phyloP scores from a whole-genome alignment of 2,113 vertebrate genomes.

The Chascanopsetta lugubris region DNA sequence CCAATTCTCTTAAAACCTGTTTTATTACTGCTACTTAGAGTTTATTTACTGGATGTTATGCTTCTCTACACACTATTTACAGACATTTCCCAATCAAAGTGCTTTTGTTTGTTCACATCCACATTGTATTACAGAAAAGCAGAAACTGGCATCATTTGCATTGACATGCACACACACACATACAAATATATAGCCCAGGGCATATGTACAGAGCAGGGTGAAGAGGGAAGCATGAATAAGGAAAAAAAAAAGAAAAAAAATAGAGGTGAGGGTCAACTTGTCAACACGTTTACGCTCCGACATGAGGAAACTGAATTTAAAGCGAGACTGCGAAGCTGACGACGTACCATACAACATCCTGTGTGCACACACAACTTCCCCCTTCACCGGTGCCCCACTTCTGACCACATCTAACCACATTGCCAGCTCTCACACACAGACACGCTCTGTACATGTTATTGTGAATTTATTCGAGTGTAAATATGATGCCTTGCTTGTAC shows the following conservation, averaged over 20 bases:
- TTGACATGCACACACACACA: no score
- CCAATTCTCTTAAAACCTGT: neutral
- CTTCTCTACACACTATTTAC: neutral
- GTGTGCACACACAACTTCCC: conserved; percentile 29
- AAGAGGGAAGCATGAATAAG: conserved; percentile 33
- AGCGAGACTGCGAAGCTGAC: neutral
- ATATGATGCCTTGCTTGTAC: conserved; percentile 67
- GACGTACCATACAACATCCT: conserved; percentile 36
- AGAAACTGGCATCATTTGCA: neutral
- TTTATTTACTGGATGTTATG: neutral
- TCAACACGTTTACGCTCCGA: conserved; percentile 21
- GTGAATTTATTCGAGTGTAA: neutral
- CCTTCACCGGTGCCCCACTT: conserved; percentile 4
- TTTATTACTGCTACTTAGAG: neutral
- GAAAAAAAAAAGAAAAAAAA: no score
- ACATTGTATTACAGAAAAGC: neutral
- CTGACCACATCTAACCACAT: neutral
- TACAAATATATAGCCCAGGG: neutral
- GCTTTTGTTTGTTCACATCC: neutral
- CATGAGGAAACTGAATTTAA: conserved; percentile 5
- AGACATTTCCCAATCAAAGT: neutral
- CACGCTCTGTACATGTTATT: neutral
- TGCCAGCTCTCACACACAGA: neutral
- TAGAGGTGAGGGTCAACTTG: neutral
- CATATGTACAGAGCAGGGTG: neutral